Conservation (phyloP, 1,140 invertebrate species). For the Aphelenchoides fujianensis region DNA sequence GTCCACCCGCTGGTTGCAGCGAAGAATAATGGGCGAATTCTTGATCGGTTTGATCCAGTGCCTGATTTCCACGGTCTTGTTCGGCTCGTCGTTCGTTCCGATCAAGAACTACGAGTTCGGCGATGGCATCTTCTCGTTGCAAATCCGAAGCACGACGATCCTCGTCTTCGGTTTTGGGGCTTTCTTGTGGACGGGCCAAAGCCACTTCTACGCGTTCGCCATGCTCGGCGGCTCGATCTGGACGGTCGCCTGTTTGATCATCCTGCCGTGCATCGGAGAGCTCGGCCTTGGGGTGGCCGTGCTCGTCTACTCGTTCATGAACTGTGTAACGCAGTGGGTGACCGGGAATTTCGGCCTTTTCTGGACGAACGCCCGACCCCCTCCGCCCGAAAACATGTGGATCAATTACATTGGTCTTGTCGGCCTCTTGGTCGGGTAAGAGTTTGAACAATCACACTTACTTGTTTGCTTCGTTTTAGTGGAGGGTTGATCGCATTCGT, state of each 20-base stretch:
- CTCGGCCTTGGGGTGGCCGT: background rate
- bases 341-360: conserved; percentile 2
- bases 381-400: background rate
- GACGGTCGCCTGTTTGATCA: background rate
- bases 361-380: conserved; percentile 7
- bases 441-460: background rate
- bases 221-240: background rate
- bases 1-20: background rate
- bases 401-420: no score
- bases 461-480: background rate
- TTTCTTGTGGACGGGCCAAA: conserved; percentile 1
- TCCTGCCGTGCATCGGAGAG: conserved; percentile 7
- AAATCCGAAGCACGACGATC: conserved; percentile 3
- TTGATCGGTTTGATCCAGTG: background rate
- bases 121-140: conserved; percentile 13
- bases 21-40: background rate
- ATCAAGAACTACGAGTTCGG: conserved; percentile 9
- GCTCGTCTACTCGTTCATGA: background rate
- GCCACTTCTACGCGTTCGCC: background rate
- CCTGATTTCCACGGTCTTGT: background rate
- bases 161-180: background rate
- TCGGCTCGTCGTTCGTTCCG: conserved; percentile 8
- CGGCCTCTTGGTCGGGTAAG: no score
- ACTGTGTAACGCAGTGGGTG: background rate
- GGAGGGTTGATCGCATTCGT: background rate